Conservation (phyloP, 2,113 vertebrate genomes). For the Orthonyx spaldingii region DNA sequence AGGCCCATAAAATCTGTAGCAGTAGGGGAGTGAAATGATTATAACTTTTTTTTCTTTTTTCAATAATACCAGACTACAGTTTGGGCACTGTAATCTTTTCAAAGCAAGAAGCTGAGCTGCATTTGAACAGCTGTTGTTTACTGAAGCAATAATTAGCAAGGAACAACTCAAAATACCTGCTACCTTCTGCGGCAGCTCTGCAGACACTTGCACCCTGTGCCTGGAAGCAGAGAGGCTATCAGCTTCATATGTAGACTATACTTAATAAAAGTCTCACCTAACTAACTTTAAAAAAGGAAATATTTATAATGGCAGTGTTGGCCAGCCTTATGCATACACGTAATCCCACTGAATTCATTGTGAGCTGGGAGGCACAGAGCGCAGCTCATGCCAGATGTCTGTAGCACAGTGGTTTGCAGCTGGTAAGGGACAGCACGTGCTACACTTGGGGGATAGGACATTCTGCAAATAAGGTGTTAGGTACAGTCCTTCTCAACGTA, state of each 20-base stretch:
- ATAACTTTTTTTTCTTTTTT: conserved; percentile 34
- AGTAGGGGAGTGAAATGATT: conserved; percentile 56
- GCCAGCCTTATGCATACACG: not conserved
- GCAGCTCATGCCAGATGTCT: not conserved
- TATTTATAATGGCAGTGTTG: not conserved
- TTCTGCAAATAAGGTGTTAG: not conserved
- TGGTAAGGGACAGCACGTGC: not conserved
- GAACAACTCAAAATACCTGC: conserved; percentile 27
- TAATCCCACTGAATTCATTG: not conserved
- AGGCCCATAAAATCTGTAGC: conserved; percentile 53
- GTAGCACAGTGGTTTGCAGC: not conserved
- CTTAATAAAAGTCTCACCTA: not conserved
- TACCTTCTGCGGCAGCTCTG: not conserved
- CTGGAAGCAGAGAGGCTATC: not conserved
- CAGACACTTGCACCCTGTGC: not conserved
- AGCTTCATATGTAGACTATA: not conserved
- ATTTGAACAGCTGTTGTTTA: conserved; percentile 65
- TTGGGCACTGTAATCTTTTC: conserved; percentile 56
- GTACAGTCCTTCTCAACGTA: not conserved
- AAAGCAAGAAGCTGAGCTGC: conserved; percentile 45
- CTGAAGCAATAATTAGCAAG: conserved; percentile 52
- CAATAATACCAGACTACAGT: conserved; percentile 41
- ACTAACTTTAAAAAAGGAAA: not conserved
- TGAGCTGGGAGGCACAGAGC: not conserved
- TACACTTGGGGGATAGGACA: not conserved